A percentile compares a stretch with the other conserved stretches of the same genome.
Evolutionary conservation across 2,113 vertebrate species (phyloP).

Genomic region (Phycodurus eques): DNA sequence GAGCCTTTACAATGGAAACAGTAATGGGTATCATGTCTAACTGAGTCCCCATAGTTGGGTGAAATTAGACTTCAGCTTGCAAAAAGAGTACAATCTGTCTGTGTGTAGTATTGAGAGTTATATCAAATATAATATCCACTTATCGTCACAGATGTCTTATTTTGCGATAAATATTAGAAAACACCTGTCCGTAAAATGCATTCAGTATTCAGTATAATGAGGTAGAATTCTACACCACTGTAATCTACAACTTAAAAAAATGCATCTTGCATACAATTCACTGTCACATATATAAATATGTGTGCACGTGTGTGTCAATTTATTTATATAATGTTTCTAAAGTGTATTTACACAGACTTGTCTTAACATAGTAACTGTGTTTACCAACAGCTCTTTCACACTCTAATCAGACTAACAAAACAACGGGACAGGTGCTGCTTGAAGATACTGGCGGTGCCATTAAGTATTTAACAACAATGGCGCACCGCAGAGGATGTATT

Average conservation of each 20-base stretch:
- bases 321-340: slow-evolving; percentile 34
- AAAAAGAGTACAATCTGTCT: background rate
- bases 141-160: no score
- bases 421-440: slow-evolving; percentile 68
- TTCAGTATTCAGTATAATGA: background rate
- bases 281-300: background rate
- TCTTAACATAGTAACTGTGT: slow-evolving; percentile 56
- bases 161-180: background rate
- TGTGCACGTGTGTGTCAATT: background rate
- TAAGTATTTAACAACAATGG: slow-evolving; percentile 72
- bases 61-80: background rate
- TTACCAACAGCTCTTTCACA: slow-evolving; percentile 62
- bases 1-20: background rate
- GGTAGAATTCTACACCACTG: background rate
- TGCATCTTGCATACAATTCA: background rate
- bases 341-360: slow-evolving; percentile 56
- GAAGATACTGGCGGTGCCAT: slow-evolving; percentile 70
- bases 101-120: background rate
- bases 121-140: background rate
- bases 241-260: background rate
- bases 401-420: slow-evolving; percentile 69
- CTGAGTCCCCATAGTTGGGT: background rate
- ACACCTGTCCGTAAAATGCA: background rate
- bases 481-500: slow-evolving; percentile 59
- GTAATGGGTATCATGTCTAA: background rate